phyloP scores from a whole-genome alignment of 2,888 invertebrate genomes.

The Drosophila cognata region DNA sequence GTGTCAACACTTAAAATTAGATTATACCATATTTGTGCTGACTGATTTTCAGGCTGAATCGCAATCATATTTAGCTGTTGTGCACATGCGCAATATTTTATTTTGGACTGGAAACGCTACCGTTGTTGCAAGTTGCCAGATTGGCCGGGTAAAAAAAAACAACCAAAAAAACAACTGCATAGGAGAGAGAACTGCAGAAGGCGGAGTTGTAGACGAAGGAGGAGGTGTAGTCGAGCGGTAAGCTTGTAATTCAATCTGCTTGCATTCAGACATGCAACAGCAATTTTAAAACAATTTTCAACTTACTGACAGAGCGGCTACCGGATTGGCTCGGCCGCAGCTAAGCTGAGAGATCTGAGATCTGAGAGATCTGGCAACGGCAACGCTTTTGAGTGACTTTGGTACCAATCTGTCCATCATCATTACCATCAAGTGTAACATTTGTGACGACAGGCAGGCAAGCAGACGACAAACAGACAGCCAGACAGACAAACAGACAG shows the following conservation, averaged over 20 bases:
- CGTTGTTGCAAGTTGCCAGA: constrained; percentile 47
- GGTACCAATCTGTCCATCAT: constrained; percentile 85
- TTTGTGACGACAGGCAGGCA: constrained; percentile 80
- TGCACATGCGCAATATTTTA: constrained; percentile 65
- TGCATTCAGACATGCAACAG: constrained; percentile 84
- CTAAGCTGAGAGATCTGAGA: constrained; percentile 54
- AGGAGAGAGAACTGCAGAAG: not conserved
- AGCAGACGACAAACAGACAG: constrained; percentile 55
- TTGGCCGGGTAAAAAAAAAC: constrained; percentile 34
- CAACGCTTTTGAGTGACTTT: constrained; percentile 81
- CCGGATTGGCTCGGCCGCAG: constrained; percentile 74
- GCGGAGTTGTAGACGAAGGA: not conserved
- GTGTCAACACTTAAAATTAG: constrained; percentile 82
- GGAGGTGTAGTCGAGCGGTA: constrained; percentile 45
- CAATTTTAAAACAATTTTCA: constrained; percentile 85
- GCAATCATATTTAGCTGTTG: constrained; percentile 53
- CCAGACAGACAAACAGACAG: constrained; percentile 24
- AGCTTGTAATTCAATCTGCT: constrained; percentile 83
- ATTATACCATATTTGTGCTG: constrained; percentile 81
- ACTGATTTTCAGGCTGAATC: constrained; percentile 69
- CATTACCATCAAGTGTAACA: constrained; percentile 83
- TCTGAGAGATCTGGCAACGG: constrained; percentile 54
- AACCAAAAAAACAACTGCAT: not conserved
- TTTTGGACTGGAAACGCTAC: constrained; percentile 61
- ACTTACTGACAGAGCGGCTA: constrained; percentile 83